Conservation (phyloP, 2,113 vertebrate species). For the Pycnonotus jocosus region DNA sequence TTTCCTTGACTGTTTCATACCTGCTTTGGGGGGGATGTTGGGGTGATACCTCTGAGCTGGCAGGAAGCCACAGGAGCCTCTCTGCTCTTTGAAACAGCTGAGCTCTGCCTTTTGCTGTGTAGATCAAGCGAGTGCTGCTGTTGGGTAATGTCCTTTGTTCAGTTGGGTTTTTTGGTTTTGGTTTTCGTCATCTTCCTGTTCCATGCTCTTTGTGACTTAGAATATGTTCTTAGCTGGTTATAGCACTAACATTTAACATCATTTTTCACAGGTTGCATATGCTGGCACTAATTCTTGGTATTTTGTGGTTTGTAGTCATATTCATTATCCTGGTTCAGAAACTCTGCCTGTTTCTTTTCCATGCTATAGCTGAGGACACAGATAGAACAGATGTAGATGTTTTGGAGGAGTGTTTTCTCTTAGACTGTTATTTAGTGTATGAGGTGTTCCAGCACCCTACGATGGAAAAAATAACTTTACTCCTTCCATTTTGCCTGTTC, state of each 20-base stretch:
- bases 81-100: background rate
- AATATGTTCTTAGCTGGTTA: background rate
- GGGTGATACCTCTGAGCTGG: background rate
- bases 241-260: background rate
- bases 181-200: background rate
- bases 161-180: background rate
- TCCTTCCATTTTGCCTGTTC: background rate
- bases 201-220: background rate
- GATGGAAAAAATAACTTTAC: background rate
- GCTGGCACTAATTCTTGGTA: background rate
- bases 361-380: background rate
- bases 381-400: background rate
- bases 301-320: fast-evolving
- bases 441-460: background rate
- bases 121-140: background rate
- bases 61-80: background rate
- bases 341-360: background rate
- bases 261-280: background rate
- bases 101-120: background rate
- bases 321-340: background rate
- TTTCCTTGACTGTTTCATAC: background rate
- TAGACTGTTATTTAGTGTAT: background rate
- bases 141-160: background rate
- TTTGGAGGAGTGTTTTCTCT: background rate
- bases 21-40: background rate